Evolutionary conservation across 1,140 invertebrate species (phyloP).

Genomic region (Heliothis virescens): DNA sequence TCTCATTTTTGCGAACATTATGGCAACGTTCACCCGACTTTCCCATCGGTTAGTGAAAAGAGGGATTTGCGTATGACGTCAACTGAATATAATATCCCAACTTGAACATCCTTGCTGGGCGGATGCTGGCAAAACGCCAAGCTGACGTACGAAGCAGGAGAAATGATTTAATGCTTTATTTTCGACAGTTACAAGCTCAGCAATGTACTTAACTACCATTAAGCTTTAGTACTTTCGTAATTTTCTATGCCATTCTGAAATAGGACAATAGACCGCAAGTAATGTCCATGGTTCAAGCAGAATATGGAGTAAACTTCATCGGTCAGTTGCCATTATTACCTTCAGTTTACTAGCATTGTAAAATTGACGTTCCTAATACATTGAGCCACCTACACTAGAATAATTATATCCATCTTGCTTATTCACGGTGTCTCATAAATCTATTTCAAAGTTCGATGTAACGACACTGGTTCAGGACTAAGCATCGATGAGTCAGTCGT

Average conservation of each 20-base stretch:
- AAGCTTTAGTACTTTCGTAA: not conserved
- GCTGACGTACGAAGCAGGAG: slow-evolving; percentile 9
- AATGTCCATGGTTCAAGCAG: too few species aligned
- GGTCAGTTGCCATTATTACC: not conserved
- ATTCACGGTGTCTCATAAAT: slow-evolving; percentile 13
- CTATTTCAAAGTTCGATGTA: not conserved
- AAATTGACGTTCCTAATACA: not conserved
- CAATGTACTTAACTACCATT: slow-evolving; percentile 3
- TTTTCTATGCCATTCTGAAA: not conserved
- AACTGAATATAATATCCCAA: slow-evolving; percentile 37
- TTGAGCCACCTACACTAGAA: slow-evolving; percentile 14
- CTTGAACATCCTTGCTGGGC: slow-evolving; percentile 41
- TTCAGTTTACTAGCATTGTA: not conserved
- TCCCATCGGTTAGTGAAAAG: not conserved
- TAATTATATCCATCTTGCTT: slow-evolving; percentile 14
- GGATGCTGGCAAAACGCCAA: slow-evolving; percentile 44
- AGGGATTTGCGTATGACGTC: slow-evolving; percentile 36
- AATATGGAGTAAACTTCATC: not conserved
- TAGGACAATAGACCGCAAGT: not conserved
- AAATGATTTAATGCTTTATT: slow-evolving; percentile 48
- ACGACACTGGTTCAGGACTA: slow-evolving; percentile 3
- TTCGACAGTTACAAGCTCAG: slow-evolving; percentile 40
- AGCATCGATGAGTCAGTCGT: slow-evolving; percentile 11
- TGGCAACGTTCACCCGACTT: not conserved
- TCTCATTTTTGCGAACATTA: too few species aligned